phyloP scores from a whole-genome alignment of 2,888 invertebrate species.

The Heliconius sara region DNA sequence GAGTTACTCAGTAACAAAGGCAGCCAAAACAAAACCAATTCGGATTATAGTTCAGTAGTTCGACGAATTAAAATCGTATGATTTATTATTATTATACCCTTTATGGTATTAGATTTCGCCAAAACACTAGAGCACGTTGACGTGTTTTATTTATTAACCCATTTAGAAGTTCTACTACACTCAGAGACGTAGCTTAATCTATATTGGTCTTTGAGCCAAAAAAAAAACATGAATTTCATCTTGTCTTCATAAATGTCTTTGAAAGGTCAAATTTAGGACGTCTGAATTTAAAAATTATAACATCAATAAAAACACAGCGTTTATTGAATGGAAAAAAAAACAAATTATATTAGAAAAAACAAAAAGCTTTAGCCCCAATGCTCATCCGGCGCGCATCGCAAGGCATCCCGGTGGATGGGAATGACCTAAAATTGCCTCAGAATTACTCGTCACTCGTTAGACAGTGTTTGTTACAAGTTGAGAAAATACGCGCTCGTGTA shows the following conservation, averaged over 20 bases:
- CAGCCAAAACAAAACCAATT: constrained; percentile 68
- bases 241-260: background rate
- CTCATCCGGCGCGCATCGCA: constrained; percentile 53
- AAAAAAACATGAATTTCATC: too few relatives aligned
- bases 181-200: background rate
- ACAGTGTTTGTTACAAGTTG: constrained; percentile 55
- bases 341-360: background rate
- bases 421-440: constrained; percentile 74
- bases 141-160: background rate
- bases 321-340: background rate
- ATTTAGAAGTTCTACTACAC: background rate
- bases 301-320: background rate
- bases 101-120: constrained; percentile 20
- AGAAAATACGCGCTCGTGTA: constrained; percentile 53
- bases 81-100: constrained; percentile 36
- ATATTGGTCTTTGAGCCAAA: background rate
- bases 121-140: constrained; percentile 6
- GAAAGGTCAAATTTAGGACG: background rate
- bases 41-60: constrained; percentile 60
- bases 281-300: background rate
- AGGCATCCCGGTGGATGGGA: constrained; percentile 68
- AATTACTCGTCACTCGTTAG: constrained; percentile 53
- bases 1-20: constrained; percentile 52
- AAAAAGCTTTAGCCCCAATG: constrained; percentile 20
- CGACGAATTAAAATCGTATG: constrained; percentile 56